A percentile compares a stretch with the other conserved stretches of the same genome.
Conservation (phyloP, 2,888 invertebrate genomes). For the Hydraecia micacea region DNA sequence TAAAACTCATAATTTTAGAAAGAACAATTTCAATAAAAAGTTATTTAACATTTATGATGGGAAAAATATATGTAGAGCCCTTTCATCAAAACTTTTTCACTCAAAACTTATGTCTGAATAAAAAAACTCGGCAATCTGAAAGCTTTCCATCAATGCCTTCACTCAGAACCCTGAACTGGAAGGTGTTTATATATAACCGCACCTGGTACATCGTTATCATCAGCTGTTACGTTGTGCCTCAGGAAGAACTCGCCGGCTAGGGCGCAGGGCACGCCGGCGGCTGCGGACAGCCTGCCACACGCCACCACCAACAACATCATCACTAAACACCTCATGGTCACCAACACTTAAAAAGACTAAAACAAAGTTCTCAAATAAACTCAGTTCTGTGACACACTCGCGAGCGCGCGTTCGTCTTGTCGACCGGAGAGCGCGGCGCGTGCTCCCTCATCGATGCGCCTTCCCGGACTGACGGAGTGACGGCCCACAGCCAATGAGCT, state of each 20-base stretch:
- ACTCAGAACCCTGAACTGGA: conserved; percentile 44
- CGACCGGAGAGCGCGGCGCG: conserved; percentile 77
- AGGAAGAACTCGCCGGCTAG: conserved; percentile 83
- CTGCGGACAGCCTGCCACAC: conserved; percentile 73
- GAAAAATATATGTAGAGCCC: neutral
- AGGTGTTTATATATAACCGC: conserved; percentile 76
- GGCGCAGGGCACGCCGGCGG: conserved; percentile 81
- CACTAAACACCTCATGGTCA: conserved; percentile 88
- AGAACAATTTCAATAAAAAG: no score
- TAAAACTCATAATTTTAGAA: no score
- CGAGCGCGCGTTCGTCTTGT: conserved; percentile 79
- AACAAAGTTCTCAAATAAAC: conserved; percentile 75
- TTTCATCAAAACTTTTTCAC: conserved; percentile 15
- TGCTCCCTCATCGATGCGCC: conserved; percentile 86
- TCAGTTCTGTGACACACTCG: conserved; percentile 79
- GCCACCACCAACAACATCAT: conserved; percentile 80
- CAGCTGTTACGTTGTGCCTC: conserved; percentile 88
- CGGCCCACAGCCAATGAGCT: conserved; percentile 66
- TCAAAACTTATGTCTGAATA: conserved; percentile 36
- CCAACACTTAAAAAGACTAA: conserved; percentile 71
- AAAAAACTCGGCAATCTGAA: conserved; percentile 47
- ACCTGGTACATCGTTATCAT: conserved; percentile 87
- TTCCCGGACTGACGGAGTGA: conserved; percentile 86
- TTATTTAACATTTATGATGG: neutral
- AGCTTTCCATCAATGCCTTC: conserved; percentile 53